phyloP scores from a whole-genome alignment of 2,888 invertebrate genomes.

The Timema podura region DNA sequence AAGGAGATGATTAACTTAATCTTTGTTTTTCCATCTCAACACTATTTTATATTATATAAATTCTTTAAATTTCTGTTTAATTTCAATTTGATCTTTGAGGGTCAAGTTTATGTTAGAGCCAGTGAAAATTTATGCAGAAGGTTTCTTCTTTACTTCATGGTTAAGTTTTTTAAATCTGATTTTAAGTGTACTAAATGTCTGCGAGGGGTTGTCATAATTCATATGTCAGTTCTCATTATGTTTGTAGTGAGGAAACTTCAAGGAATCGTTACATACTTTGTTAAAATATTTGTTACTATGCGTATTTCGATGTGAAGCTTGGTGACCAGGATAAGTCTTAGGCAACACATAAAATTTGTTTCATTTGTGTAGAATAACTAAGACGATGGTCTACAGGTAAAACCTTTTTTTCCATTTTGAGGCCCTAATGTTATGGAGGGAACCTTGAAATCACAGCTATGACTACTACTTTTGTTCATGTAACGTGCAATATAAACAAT shows the following conservation, averaged over 20 bases:
- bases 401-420: background rate
- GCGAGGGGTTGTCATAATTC: too few species aligned
- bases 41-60: too few species aligned
- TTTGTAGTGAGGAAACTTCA: background rate
- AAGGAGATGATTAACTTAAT: too few species aligned
- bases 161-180: too few species aligned
- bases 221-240: background rate
- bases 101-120: too few species aligned
- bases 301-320: background rate
- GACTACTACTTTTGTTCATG: slow-evolving; percentile 11
- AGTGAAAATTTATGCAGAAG: too few species aligned
- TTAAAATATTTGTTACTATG: background rate
- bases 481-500: background rate
- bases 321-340: background rate
- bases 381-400: background rate
- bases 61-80: too few species aligned
- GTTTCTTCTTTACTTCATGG: too few species aligned
- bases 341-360: background rate
- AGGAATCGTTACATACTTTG: background rate
- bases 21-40: too few species aligned
- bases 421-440: background rate
- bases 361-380: background rate
- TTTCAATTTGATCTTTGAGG: too few species aligned
- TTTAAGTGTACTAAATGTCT: too few species aligned
- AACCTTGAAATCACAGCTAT: background rate